Percentiles rank a stretch among this genome's conserved stretches.
These are phyloP conservation scores for Diplogasteroides magnus DNA, from an alignment of 1,140 invertebrate genomes.

Conservation along the genomic window DNA sequence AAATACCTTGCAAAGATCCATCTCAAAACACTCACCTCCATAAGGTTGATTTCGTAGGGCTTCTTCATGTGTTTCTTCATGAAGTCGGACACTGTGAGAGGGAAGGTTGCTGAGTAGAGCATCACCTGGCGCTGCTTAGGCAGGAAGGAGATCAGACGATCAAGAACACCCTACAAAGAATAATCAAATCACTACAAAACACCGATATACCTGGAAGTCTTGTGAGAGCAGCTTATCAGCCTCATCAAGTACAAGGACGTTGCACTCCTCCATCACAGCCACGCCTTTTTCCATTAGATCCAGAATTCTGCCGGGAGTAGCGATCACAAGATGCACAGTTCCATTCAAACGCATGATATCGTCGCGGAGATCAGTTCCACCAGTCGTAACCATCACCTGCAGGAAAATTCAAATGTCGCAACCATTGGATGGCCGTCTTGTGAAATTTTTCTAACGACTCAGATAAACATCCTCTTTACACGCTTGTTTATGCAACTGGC, in stretches of 20 bases:
- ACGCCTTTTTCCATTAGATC: constrained; percentile 99
- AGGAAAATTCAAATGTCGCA: constrained; percentile 11
- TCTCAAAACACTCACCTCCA: constrained; percentile 66
- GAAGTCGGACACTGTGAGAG: constrained; percentile 96
- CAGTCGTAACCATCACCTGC: constrained; percentile 94
- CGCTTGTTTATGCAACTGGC: too few species aligned
- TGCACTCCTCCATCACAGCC: constrained; percentile 81
- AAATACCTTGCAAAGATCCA: neutral
- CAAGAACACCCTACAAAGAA: constrained; percentile 73
- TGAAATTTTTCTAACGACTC: constrained; percentile 41
- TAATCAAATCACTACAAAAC: neutral
- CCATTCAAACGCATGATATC: constrained; percentile 99
- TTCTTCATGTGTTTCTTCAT: constrained; percentile 93
- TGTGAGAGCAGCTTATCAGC: constrained; percentile 97
- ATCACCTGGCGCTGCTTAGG: constrained; percentile 92
- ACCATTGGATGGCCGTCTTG: too few species aligned
- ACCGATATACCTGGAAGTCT: constrained; percentile 74
- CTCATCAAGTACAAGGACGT: constrained; percentile 93
- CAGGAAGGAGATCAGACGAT: constrained; percentile 70
- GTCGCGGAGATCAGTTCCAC: constrained; percentile 92
- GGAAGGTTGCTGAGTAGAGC: constrained; percentile 97
- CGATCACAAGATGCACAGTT: constrained; percentile 98
- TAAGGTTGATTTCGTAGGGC: constrained; percentile 98
- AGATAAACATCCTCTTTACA: constrained; percentile 16
- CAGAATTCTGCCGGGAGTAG: constrained; percentile 95